These are phyloP conservation scores for Anaspis maculata DNA, from an alignment of 2,888 invertebrate species.

Conservation along the genomic window DNA sequence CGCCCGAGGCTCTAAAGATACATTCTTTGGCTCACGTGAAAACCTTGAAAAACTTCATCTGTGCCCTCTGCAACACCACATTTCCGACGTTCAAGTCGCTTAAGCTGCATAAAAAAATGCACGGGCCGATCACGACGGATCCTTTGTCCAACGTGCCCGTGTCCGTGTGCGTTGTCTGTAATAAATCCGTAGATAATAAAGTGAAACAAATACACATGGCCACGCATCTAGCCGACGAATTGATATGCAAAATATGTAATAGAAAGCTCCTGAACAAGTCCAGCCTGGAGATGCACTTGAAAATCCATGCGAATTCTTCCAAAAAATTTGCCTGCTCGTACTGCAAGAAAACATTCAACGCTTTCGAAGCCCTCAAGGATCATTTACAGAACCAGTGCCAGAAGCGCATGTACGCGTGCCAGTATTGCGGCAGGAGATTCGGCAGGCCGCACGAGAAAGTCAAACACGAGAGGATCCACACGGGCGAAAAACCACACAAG, in stretches of 20 bases:
- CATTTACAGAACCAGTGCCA: constrained; percentile 33
- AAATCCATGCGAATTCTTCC: constrained; percentile 54
- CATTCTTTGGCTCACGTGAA: no score
- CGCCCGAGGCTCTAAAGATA: no score
- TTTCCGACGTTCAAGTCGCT: constrained; percentile 60
- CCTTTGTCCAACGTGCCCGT: constrained; percentile 27
- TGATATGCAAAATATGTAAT: constrained; percentile 62
- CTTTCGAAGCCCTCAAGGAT: constrained; percentile 31
- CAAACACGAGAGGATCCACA: constrained; percentile 77
- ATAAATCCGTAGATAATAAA: constrained; percentile 43
- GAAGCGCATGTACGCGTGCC: constrained; percentile 56
- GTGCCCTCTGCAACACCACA: constrained; percentile 56
- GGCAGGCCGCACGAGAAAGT: constrained; percentile 72
- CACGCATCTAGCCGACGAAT: constrained; percentile 53
- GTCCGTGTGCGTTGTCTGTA: constrained; percentile 43
- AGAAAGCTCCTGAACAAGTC: constrained; percentile 58
- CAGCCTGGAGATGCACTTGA: constrained; percentile 65
- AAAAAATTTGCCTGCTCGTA: constrained; percentile 43
- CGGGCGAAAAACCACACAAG: constrained; percentile 68
- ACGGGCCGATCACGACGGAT: constrained; percentile 55
- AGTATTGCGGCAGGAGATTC: constrained; percentile 64
- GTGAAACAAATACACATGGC: constrained; percentile 57
- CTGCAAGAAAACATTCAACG: constrained; percentile 37
- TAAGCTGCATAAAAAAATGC: constrained; percentile 65
- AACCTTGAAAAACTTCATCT: no score